phyloP scores from a whole-genome alignment of 2,113 vertebrate genomes.

The Lepus americanus region DNA sequence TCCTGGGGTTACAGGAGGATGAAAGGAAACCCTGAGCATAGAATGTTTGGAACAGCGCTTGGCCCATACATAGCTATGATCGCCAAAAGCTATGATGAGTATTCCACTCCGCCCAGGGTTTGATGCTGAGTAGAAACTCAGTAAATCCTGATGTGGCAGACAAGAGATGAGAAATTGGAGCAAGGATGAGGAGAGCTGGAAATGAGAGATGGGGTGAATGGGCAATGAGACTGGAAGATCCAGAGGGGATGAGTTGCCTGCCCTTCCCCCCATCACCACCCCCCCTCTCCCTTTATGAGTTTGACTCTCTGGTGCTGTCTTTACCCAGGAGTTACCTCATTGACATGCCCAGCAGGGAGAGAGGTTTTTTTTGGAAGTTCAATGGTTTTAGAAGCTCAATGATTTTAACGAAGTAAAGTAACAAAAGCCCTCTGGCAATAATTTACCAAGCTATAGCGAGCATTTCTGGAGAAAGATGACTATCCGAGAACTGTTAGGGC shows the following conservation, averaged over 20 bases:
- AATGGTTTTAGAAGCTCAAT: neutral
- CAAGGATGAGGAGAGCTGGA: neutral
- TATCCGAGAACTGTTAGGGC: neutral
- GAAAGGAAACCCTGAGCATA: neutral
- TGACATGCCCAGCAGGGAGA: neutral
- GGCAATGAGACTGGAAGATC: neutral
- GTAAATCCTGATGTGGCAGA: neutral
- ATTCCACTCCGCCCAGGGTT: neutral
- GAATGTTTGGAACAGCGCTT: neutral
- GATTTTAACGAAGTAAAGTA: neutral
- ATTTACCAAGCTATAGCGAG: neutral
- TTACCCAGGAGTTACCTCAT: neutral
- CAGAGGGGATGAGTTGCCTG: neutral
- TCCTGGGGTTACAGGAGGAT: neutral
- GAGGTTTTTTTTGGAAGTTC: neutral
- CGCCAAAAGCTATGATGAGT: neutral
- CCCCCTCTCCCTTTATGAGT: too few species aligned
- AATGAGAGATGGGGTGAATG: neutral
- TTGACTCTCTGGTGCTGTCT: neutral
- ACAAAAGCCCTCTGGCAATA: neutral
- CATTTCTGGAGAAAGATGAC: neutral
- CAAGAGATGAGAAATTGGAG: neutral
- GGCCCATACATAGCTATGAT: accelerated
- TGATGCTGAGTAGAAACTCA: neutral
- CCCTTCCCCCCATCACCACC: accelerated